Conservation (phyloP, 2,888 invertebrate species). For the Stenodema calcarata region DNA sequence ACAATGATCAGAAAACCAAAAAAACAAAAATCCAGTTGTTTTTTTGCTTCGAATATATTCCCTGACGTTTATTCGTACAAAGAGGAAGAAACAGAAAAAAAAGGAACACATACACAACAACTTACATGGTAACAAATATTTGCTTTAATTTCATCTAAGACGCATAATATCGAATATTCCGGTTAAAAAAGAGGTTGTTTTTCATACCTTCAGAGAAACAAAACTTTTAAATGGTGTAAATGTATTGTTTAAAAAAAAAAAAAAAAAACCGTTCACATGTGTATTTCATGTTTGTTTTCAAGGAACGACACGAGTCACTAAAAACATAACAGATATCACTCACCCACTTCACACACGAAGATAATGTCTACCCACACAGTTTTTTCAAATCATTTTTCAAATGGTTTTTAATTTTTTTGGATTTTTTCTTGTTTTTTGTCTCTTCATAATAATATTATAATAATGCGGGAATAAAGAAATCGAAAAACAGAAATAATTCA, state of each 20-base stretch:
- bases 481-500: not conserved
- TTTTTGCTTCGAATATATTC: not conserved
- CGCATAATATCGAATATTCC: not conserved
- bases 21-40: not conserved
- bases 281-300: not conserved
- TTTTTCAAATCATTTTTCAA: not conserved
- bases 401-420: slow-evolving; percentile 5
- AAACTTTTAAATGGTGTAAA: not conserved
- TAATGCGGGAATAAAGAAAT: slow-evolving; percentile 21
- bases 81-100: slow-evolving; percentile 9
- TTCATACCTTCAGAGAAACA: not conserved
- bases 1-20: not conserved
- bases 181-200: not conserved
- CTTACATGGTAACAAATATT: slow-evolving; percentile 50
- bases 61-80: slow-evolving; percentile 12
- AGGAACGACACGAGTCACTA: slow-evolving; percentile 28
- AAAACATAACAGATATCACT: slow-evolving; percentile 29
- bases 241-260: not conserved
- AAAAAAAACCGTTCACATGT: not conserved
- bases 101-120: slow-evolving; percentile 50
- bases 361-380: slow-evolving; percentile 34
- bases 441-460: not conserved
- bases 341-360: slow-evolving; percentile 23
- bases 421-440: slow-evolving; percentile 9
- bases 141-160: not conserved